Conservation (phyloP, 1,140 invertebrate genomes). For the Gonatopus flavifemur region DNA sequence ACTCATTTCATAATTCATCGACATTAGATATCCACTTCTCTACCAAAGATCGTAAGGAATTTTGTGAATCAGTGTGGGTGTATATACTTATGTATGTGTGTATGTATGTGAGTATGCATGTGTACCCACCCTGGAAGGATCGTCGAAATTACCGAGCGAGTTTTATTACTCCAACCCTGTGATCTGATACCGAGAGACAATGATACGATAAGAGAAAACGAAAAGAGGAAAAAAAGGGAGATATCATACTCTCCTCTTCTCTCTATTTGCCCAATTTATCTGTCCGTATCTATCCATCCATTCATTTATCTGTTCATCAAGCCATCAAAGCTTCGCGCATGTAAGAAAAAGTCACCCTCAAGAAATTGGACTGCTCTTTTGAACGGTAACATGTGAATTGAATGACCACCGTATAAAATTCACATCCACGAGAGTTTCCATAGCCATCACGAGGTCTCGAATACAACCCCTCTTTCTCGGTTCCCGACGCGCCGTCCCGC, state of each 20-base stretch:
- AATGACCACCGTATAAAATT: conserved; percentile 32
- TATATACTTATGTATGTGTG: conserved; percentile 6
- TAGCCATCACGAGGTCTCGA: conserved; percentile 1
- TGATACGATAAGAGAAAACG: too few species aligned
- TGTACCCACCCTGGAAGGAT: conserved; percentile 10
- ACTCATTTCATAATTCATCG: conserved; percentile 41
- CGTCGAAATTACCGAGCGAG: conserved; percentile 34
- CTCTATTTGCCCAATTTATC: conserved; percentile 16
- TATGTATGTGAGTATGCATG: conserved; percentile 21
- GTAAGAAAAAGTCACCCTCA: neutral
- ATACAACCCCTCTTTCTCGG: conserved; percentile 17
- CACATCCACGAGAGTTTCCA: conserved; percentile 6
- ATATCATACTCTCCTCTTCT: conserved; percentile 26
- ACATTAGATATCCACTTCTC: conserved; percentile 34
- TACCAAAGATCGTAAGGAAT: conserved; percentile 8
- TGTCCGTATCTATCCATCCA: conserved; percentile 7
- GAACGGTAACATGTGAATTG: conserved; percentile 18
- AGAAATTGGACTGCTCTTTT: conserved; percentile 13
- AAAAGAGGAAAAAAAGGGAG: too few species aligned
- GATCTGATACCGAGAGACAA: conserved; percentile 48
- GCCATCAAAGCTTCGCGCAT: neutral
- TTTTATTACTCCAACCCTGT: conserved; percentile 39
- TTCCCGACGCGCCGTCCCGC: neutral
- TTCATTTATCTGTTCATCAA: too few species aligned
- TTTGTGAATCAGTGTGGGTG: neutral